phyloP scores from a whole-genome alignment of 2,888 invertebrate genomes.

The Loripinus fragilis region DNA sequence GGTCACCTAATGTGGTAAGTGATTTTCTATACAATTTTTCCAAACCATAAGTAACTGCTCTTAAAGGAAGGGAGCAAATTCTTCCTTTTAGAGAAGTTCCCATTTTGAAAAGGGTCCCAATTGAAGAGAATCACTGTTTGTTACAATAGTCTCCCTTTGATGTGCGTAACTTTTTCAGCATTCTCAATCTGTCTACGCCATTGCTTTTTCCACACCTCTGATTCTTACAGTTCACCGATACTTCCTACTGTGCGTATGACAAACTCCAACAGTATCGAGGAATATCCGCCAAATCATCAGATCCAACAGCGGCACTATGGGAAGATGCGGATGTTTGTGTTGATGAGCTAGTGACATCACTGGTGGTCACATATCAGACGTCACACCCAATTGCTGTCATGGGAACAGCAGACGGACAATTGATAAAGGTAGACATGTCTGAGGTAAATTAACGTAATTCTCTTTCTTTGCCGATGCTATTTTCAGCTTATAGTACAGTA shows the following conservation, averaged over 20 bases:
- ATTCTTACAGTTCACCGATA: not conserved
- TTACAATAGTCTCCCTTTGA: too few relatives aligned
- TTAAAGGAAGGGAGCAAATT: too few relatives aligned
- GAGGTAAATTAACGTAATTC: constrained; percentile 4
- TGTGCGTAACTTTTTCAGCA: too few relatives aligned
- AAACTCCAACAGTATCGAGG: constrained; percentile 28
- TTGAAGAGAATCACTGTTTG: too few relatives aligned
- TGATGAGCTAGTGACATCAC: constrained; percentile 43
- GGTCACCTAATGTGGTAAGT: too few relatives aligned
- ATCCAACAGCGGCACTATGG: constrained; percentile 27
- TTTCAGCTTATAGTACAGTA: not conserved
- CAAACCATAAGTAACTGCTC: too few relatives aligned
- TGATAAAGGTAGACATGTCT: constrained; percentile 52
- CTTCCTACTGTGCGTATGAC: constrained; percentile 45
- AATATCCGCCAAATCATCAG: constrained; percentile 30
- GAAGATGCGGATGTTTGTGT: constrained; percentile 44
- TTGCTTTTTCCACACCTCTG: too few relatives aligned
- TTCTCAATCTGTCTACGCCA: too few relatives aligned
- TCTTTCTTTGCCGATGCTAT: not conserved
- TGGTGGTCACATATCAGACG: constrained; percentile 38
- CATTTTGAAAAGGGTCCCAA: too few relatives aligned
- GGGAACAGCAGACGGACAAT: constrained; percentile 49
- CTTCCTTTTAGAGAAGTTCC: too few relatives aligned
- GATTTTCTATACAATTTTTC: too few relatives aligned
- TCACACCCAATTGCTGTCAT: constrained; percentile 53